Base-by-base conservation (phyloP, 2,888 invertebrate species). In the Epirrhoe alternata region DNA sequence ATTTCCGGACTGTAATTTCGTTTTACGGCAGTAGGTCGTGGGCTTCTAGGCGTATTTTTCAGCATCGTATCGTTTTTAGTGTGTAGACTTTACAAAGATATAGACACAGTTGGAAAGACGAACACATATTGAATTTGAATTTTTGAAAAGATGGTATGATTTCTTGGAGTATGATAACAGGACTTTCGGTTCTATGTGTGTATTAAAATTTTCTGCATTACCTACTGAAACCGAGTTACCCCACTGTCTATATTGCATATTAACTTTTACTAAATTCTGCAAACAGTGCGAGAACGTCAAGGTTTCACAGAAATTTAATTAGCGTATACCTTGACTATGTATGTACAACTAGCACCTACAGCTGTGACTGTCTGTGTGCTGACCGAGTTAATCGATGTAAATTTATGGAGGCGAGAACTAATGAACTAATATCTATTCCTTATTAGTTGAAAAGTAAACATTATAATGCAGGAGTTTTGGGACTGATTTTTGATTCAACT, bases 241-340 rank as follows among this genome's bases (percentile, higher is more conserved):
- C 5, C 45, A 45, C n/a, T 45, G 45, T 45, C 45, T 45, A 45
- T 68, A 68, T 69, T 66, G 64, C 64, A 69, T 69, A 66, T 69
- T 65, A 65, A 64, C 64, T 68, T 62, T 64, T 14, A 14, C 45
- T 45, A 45, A 45, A 14, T 12, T 45, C 14, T 5, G n/a, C 45
- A 14, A 45, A 45, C 45, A n/a, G 45, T 45, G 14, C 14, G 45
- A 45, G 6, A 7, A 7, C 12, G 14, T 16, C 14, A 47, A 47
- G 16, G 47, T 47, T 16, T 45, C 5, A 45, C 7, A 42, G 38
- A 42, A 3, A 12, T 42, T 42, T 42, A 42, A 42, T 12, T 38
- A 12, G 12, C 38, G 38, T 42, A 4, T 8, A 12, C 10, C 8
- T 42, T 38, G 1, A 4, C 12, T 12, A 35, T 7, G 35, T 35